Evolutionary conservation across 2,797 vertebrate genomes (phyloP).

Genomic region (Chelon labrosus): DNA sequence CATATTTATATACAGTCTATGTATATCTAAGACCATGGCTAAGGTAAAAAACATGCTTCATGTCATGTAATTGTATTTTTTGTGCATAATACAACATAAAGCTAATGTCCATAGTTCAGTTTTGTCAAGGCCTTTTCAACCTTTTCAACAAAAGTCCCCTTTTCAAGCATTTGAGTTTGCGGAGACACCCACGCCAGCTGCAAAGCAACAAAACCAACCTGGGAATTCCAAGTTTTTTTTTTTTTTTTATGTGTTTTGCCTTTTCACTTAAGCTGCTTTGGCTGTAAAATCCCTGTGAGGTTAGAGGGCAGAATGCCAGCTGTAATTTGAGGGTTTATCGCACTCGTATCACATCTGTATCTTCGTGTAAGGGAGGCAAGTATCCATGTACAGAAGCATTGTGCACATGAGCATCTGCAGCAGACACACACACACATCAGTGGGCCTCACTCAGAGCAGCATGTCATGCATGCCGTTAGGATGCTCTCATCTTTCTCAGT

Average conservation of each 20-base stretch:
- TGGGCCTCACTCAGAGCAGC: constrained; percentile 3
- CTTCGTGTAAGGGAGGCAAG: constrained; percentile 4
- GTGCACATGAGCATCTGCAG: background rate
- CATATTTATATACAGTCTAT: too few species aligned
- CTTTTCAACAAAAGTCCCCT: background rate
- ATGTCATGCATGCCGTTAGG: constrained; percentile 38
- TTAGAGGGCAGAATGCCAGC: background rate
- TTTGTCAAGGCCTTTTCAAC: background rate
- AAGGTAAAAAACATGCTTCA: too few species aligned
- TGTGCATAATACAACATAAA: too few species aligned
- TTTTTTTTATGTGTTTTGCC: background rate
- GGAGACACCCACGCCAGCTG: background rate
- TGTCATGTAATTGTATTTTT: too few species aligned
- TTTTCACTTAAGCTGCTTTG: background rate
- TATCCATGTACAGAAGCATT: constrained; percentile 17
- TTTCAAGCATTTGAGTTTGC: background rate
- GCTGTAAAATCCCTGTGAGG: background rate
- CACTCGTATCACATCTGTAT: constrained; percentile 14
- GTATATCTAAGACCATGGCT: too few species aligned
- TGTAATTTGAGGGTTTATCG: background rate
- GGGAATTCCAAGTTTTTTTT: background rate
- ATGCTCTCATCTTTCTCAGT: constrained; percentile 45
- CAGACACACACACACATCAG: constrained; percentile 1
- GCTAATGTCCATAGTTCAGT: background rate
- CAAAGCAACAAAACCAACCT: background rate